Percentiles rank a stretch among this genome's conserved stretches.
Conservation (phyloP, 1,140 invertebrate species). For the Drosophila ironensis region DNA sequence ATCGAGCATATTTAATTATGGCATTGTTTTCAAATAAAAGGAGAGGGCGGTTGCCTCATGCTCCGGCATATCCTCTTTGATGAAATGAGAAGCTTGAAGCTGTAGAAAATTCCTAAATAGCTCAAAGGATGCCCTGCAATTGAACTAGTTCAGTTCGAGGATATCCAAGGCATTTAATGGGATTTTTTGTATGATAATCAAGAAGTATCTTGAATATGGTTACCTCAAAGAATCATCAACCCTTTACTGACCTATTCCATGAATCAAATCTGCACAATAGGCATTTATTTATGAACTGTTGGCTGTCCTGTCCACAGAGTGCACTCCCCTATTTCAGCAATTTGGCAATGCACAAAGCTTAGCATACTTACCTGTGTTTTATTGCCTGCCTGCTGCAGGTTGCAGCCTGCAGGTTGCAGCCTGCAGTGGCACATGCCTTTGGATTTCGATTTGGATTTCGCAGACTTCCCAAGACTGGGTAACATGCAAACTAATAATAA, state of each 20-base stretch:
- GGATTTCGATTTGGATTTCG: background rate
- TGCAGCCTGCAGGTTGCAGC: background rate
- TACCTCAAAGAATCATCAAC: too few species aligned
- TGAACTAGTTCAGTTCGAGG: too few species aligned
- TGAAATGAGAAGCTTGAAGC: background rate
- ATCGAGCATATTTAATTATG: constrained; percentile 30
- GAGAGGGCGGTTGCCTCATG: too few species aligned
- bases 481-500: constrained; percentile 64
- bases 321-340: constrained; percentile 9
- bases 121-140: too few species aligned
- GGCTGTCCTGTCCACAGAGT: too few species aligned
- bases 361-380: constrained; percentile 14
- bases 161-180: too few species aligned
- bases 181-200: too few species aligned
- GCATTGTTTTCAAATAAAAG: background rate
- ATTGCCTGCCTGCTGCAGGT: constrained; percentile 36
- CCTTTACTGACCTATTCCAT: constrained; percentile 22
- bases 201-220: too few species aligned
- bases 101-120: background rate
- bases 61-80: background rate
- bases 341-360: constrained; percentile 17
- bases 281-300: constrained; percentile 41
- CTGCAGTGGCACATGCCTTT: constrained; percentile 1
- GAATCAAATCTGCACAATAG: constrained; percentile 34
- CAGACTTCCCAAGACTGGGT: background rate